Conservation (phyloP, 2,797 vertebrate genomes). For the Chelonia mydas region DNA sequence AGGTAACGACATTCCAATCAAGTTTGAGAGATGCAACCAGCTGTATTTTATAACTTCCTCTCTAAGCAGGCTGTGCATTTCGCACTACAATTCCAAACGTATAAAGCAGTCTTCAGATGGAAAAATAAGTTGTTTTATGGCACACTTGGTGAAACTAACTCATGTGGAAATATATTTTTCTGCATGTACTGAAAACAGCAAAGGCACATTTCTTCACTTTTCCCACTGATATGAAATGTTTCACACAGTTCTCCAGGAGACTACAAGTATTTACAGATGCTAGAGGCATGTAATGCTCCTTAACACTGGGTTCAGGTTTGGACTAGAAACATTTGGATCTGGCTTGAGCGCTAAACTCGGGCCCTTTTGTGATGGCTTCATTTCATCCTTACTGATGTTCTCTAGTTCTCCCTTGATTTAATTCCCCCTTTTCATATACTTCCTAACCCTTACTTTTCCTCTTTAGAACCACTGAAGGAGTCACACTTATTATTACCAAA, state of each 20-base stretch:
- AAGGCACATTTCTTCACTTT: conserved; percentile 30
- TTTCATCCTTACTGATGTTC: fast-evolving
- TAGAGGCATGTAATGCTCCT: not conserved
- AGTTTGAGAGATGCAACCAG: not conserved
- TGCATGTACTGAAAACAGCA: conserved; percentile 13
- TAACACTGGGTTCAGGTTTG: not conserved
- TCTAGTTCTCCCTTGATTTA: not conserved
- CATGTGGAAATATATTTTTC: conserved; percentile 16
- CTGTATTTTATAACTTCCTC: conserved; percentile 17
- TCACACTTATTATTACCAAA: no score
- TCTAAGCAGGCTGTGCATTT: not conserved
- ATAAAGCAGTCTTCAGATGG: conserved; percentile 22
- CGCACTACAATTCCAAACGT: not conserved
- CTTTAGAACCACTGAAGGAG: not conserved
- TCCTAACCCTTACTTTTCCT: not conserved
- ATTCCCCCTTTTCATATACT: no score
- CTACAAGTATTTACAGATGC: not conserved
- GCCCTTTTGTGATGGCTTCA: not conserved
- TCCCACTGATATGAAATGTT: not conserved
- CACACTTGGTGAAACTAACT: not conserved
- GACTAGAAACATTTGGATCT: not conserved
- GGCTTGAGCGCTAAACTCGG: fast-evolving
- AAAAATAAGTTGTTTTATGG: conserved; percentile 51
- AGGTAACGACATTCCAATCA: conserved; percentile 9
- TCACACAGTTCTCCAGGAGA: not conserved